Base-by-base conservation (phyloP, 2,113 vertebrate species). In the Balaeniceps rex region DNA sequence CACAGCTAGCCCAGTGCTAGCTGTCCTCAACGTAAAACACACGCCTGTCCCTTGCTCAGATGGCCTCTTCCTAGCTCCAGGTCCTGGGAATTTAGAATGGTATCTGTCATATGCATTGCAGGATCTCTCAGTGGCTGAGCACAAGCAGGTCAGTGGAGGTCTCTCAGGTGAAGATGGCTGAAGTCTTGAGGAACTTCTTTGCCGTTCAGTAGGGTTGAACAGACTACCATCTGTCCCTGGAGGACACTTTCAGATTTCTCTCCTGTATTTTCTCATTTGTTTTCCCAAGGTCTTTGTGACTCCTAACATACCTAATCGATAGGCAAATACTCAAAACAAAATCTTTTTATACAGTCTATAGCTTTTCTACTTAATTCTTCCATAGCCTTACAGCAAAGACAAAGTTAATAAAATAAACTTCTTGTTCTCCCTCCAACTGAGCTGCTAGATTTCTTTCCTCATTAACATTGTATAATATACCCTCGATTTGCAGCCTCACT, bases 401-500 rank as follows among this genome's bases (percentile, higher is more conserved):
- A 64, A 87, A 83, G 34, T n/a, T 78, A 84, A 86, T 61, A 69
- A 84, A 91, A 86, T 58, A 40, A 89, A 84, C 42, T 69, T 23
- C 6, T 64, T 91, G 93, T 91, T 78, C 42, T 87, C 33, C 22
- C 40, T 93, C 58, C 87, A 65, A 52, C 64, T 19, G 75, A 85
- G 85, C 69, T 76, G 63, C 51, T 61, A 74, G 66, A 80, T 88
- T 90, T 82, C 70, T 74, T 90, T 85, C 70, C 63, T 94, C 88
- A 88, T 97, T 96, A 95, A 80, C 66, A 82, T 63, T 8, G 3
- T 77, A 58, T 65, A 83, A 75, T 26, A 83, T 4, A 70, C 14
- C 18, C 58, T 70, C 68, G 63, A 96, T 95, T 95, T 96, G 83
- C 84, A 96, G 58, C 26, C 75, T 92, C 33, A 70, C 70, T 77